Percentiles rank a stretch among this genome's conserved stretches.
Conservation (phyloP, 2,888 invertebrate species). For the Drosophila mulleri region DNA sequence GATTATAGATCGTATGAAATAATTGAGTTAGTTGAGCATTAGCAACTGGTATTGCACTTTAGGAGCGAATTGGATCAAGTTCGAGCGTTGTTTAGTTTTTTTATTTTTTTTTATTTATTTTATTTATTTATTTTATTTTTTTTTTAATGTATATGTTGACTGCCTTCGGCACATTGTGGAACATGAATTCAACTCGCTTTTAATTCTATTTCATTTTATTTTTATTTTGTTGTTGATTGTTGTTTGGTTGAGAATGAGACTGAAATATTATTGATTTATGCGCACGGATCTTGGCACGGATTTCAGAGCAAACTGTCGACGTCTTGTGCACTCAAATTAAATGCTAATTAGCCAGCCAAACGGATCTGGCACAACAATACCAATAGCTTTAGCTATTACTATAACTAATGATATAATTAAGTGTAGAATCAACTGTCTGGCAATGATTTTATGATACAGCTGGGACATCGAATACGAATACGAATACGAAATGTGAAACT, state of each 20-base stretch:
- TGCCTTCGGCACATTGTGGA: constrained; percentile 46
- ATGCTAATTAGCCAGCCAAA: constrained; percentile 65
- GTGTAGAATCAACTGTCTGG: constrained; percentile 44
- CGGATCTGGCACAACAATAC: constrained; percentile 62
- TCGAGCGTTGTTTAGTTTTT: constrained; percentile 44
- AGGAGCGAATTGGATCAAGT: constrained; percentile 70
- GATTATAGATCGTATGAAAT: constrained; percentile 4
- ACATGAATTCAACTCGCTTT: constrained; percentile 37
- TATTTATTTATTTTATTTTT: neutral
- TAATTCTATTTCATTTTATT: constrained; percentile 3
- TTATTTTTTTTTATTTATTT: constrained; percentile 9
- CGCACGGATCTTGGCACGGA: constrained; percentile 60
- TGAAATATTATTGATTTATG: constrained; percentile 73
- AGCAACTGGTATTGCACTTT: constrained; percentile 53
- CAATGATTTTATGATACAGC: constrained; percentile 35
- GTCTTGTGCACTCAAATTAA: constrained; percentile 59
- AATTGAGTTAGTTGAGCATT: constrained; percentile 25
- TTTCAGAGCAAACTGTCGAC: constrained; percentile 43
- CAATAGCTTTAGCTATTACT: constrained; percentile 9
- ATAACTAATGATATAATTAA: constrained; percentile 65
- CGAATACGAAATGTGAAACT: constrained; percentile 43
- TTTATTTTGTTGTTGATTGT: constrained; percentile 12
- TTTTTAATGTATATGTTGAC: constrained; percentile 35
- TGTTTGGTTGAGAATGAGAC: constrained; percentile 30
- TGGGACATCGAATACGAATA: constrained; percentile 32